Evolutionary conservation across 35 echinoderm and acorn worm genomes (phyloP).

Genomic region (Strongylocentrotus purpuratus): DNA sequence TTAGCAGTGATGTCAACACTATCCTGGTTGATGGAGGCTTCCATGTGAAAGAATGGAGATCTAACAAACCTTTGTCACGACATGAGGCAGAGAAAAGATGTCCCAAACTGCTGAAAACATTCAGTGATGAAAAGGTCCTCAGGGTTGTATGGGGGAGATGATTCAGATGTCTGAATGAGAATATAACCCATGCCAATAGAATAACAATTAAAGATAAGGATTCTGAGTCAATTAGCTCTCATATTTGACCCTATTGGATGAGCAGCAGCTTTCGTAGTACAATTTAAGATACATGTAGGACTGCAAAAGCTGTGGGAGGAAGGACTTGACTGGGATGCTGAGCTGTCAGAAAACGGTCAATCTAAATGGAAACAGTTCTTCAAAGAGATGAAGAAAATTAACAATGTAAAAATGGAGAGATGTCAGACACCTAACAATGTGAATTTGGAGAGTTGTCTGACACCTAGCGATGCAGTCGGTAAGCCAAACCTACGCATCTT

Average conservation of each 20-base stretch:
- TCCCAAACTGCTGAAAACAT: background rate
- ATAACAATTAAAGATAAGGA: background rate
- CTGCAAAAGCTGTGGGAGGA: background rate
- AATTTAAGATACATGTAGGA: background rate
- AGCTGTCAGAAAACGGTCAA: background rate
- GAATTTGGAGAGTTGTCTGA: background rate
- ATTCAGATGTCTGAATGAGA: background rate
- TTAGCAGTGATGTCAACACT: background rate
- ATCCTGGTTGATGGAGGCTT: background rate
- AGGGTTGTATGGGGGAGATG: background rate
- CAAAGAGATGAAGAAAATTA: background rate
- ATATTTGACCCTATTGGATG: background rate
- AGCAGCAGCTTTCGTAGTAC: background rate
- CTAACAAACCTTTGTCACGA: background rate
- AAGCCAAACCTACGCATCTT: conserved; percentile 37
- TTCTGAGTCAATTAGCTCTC: background rate
- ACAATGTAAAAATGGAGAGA: background rate
- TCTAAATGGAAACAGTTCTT: background rate
- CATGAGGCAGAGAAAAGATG: too few species aligned
- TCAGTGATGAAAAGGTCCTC: background rate
- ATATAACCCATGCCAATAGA: background rate
- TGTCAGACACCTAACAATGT: too few species aligned
- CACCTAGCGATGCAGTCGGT: conserved; percentile 35
- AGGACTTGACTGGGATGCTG: background rate
- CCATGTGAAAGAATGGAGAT: background rate